phyloP scores from a whole-genome alignment of 2,888 invertebrate genomes.

The Protonemura montana region DNA sequence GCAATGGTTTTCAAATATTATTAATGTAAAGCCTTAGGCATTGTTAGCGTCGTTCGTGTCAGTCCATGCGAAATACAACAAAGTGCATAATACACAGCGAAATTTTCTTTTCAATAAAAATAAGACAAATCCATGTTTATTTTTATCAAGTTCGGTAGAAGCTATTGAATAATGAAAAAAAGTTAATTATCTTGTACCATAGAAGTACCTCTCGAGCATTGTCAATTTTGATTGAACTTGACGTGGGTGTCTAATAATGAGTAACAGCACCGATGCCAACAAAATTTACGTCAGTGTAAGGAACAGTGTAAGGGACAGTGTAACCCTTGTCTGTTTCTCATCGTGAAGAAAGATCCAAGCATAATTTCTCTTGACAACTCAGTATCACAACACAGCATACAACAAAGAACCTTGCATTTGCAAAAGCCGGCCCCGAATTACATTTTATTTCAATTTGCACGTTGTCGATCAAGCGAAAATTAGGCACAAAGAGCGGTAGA shows the following conservation, averaged over 20 bases:
- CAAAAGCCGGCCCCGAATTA: neutral
- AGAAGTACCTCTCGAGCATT: neutral
- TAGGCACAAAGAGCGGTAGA: neutral
- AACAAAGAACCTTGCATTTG: neutral
- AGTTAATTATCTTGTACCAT: neutral
- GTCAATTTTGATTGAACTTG: slow-evolving; percentile 7
- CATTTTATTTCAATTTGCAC: neutral
- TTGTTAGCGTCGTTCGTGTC: no score
- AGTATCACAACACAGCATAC: neutral
- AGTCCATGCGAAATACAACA: neutral
- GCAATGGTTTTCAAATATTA: neutral
- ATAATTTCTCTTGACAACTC: neutral
- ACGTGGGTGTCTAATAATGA: neutral
- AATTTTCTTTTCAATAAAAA: neutral
- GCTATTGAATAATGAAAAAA: neutral
- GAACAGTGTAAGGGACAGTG: neutral
- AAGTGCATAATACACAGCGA: neutral
- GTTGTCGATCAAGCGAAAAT: neutral
- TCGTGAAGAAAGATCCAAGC: neutral
- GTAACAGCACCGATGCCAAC: neutral
- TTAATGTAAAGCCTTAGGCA: no score
- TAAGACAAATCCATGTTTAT: neutral
- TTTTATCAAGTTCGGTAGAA: neutral
- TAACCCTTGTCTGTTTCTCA: neutral
- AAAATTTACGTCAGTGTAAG: neutral